phyloP scores from a whole-genome alignment of 1,140 invertebrate species.

The Zaprionus ghesquierei region DNA sequence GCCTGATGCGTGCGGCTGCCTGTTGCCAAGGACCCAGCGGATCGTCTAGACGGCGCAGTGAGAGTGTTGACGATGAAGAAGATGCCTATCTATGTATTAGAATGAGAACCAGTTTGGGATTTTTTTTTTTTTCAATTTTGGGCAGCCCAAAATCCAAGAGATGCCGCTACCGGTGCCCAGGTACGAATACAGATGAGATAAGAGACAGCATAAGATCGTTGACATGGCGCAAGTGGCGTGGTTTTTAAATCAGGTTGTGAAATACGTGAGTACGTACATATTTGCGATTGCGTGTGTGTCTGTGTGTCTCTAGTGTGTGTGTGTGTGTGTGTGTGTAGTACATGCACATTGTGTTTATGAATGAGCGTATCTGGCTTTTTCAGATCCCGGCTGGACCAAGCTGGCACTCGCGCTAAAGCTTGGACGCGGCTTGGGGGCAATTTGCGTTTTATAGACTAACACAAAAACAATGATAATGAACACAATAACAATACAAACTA shows the following conservation, averaged over 20 bases:
- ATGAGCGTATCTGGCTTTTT: slow-evolving; percentile 39
- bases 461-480: slow-evolving; percentile 9
- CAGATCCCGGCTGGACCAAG: slow-evolving; percentile 5
- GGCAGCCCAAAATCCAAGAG: slow-evolving; percentile 21
- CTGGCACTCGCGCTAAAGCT: not conserved
- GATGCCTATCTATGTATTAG: slow-evolving; percentile 35
- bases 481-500: slow-evolving; percentile 27
- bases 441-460: slow-evolving; percentile 20
- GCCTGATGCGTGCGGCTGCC: not conserved
- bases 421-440: not conserved
- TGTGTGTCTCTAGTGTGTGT: not conserved
- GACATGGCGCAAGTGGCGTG: slow-evolving; percentile 74
- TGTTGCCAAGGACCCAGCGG: slow-evolving; percentile 50
- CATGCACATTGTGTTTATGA: slow-evolving; percentile 57
- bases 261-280: slow-evolving; percentile 34
- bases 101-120: slow-evolving; percentile 61
- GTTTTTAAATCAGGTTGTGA: slow-evolving; percentile 69
- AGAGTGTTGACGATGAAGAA: slow-evolving; percentile 34
- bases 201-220: slow-evolving; percentile 60
- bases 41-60: slow-evolving; percentile 64
- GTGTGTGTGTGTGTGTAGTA: not conserved
- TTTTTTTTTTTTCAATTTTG: slow-evolving; percentile 3
- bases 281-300: not conserved
- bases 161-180: slow-evolving; percentile 11
- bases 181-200: slow-evolving; percentile 37